Conservation (phyloP, 2,888 invertebrate genomes). For the Hydriomena furcata region DNA sequence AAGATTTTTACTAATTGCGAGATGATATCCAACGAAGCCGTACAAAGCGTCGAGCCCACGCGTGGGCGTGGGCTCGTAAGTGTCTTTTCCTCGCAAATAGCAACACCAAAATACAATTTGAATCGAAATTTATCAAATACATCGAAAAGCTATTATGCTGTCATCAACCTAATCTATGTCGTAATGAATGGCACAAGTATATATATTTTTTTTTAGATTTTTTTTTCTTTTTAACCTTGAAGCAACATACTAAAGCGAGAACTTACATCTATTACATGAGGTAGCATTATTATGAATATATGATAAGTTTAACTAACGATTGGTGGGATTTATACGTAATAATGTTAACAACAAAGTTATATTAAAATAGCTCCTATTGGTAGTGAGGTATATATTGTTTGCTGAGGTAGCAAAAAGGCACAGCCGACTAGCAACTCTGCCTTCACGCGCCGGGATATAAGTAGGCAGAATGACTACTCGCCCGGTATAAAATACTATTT, state of each 20-base stretch:
- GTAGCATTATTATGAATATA: slow-evolving; percentile 76
- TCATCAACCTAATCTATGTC: slow-evolving; percentile 23
- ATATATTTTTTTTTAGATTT: slow-evolving; percentile 25
- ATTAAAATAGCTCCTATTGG: slow-evolving; percentile 67
- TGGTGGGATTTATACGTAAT: slow-evolving; percentile 77
- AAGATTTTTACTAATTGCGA: slow-evolving; percentile 20
- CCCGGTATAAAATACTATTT: slow-evolving; percentile 25
- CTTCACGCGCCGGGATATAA: slow-evolving; percentile 5
- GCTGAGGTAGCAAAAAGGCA: slow-evolving; percentile 65
- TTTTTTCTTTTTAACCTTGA: slow-evolving; percentile 33
- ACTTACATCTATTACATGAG: slow-evolving; percentile 59
- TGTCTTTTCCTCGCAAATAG: slow-evolving; percentile 17
- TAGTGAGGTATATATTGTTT: slow-evolving; percentile 77
- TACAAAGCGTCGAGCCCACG: not conserved
- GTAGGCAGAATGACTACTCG: not conserved
- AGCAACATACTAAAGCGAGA: slow-evolving; percentile 48
- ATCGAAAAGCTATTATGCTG: slow-evolving; percentile 15
- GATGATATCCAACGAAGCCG: not conserved
- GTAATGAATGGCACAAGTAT: slow-evolving; percentile 42
- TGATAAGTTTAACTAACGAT: slow-evolving; percentile 71
- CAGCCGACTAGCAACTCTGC: slow-evolving; percentile 17
- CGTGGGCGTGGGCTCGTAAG: not conserved
- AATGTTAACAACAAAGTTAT: slow-evolving; percentile 71
- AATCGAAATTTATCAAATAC: slow-evolving; percentile 14
- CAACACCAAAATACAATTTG: slow-evolving; percentile 20